Percentiles rank a stretch among this genome's conserved stretches.
These are phyloP conservation scores for Platynereis dumerilii DNA, from an alignment of 2,888 invertebrate species.

Conservation along the genomic window DNA sequence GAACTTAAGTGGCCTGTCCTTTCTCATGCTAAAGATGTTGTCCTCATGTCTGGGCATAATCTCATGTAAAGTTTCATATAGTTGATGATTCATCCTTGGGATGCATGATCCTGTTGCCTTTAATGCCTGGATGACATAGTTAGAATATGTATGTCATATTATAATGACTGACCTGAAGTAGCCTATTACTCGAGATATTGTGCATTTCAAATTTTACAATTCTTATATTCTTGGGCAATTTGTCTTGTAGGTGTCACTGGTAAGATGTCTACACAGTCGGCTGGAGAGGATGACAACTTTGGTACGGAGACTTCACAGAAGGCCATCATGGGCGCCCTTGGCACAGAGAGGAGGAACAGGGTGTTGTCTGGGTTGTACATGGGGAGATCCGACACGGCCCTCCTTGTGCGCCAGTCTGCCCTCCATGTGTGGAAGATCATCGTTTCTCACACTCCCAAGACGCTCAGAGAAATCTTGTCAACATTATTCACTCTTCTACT, in stretches of 20 bases:
- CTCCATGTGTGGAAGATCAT: conserved; percentile 99
- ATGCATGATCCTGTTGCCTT: too few species aligned
- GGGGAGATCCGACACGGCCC: conserved; percentile 94
- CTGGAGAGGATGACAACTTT: conserved; percentile 98
- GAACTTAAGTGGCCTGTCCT: too few species aligned
- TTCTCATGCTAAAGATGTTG: too few species aligned
- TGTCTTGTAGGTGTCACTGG: conserved; percentile 78
- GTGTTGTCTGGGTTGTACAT: conserved; percentile 79
- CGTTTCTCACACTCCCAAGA: conserved; percentile 96
- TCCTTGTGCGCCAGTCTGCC: conserved; percentile 96
- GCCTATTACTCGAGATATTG: too few species aligned
- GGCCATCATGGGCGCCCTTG: conserved; percentile 72
- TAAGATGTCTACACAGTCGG: conserved; percentile 98
- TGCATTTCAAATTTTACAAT: too few species aligned
- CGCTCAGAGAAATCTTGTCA: conserved; percentile 92
- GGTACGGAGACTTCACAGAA: conserved; percentile 76
- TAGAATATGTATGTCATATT: too few species aligned
- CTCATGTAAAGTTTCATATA: too few species aligned
- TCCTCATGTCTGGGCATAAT: too few species aligned
- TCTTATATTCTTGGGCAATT: not conserved
- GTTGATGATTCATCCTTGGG: too few species aligned
- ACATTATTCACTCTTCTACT: conserved; percentile 90
- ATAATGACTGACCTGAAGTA: too few species aligned
- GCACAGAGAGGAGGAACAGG: conserved; percentile 86
- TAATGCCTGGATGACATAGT: too few species aligned